These are phyloP conservation scores for Heteromyza rotundicornis DNA, from an alignment of 2,888 invertebrate species.

Conservation along the genomic window DNA sequence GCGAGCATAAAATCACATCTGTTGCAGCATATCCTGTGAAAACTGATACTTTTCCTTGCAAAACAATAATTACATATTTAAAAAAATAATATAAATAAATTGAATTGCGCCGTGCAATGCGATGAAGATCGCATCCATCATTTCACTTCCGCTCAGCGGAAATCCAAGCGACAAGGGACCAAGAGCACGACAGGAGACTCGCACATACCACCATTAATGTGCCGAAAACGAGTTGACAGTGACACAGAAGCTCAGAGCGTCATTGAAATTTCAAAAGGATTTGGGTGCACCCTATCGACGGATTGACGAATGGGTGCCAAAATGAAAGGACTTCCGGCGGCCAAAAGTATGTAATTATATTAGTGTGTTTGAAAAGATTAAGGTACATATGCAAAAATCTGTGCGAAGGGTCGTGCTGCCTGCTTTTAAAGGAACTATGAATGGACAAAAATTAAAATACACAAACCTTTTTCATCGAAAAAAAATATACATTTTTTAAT, in stretches of 20 bases:
- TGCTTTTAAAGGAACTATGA: not conserved
- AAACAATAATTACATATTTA: conserved; percentile 41
- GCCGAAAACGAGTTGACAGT: conserved; percentile 1
- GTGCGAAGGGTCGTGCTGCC: conserved; percentile 4
- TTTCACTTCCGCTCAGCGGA: conserved; percentile 22
- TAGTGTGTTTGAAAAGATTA: conserved; percentile 31
- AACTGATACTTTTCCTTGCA: conserved; percentile 43
- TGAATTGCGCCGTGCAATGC: conserved; percentile 24
- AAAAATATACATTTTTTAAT: not conserved
- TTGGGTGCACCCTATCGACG: conserved; percentile 6
- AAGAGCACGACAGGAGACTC: conserved; percentile 12
- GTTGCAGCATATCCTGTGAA: conserved; percentile 34
- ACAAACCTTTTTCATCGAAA: too few relatives aligned
- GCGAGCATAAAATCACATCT: conserved; percentile 27
- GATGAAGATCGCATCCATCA: conserved; percentile 23
- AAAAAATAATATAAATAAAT: conserved; percentile 13
- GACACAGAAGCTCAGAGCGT: too few relatives aligned
- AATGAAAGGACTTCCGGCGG: conserved; percentile 52
- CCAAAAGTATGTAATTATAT: conserved; percentile 46
- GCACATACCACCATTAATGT: too few relatives aligned
- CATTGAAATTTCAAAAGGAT: conserved; percentile 22
- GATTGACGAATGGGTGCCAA: conserved; percentile 40
- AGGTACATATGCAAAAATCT: not conserved
- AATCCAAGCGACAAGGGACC: conserved; percentile 4
- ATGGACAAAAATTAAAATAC: not conserved